These are phyloP conservation scores for Mastacembelus armatus DNA, from an alignment of 2,797 vertebrate genomes.

Conservation along the genomic window DNA sequence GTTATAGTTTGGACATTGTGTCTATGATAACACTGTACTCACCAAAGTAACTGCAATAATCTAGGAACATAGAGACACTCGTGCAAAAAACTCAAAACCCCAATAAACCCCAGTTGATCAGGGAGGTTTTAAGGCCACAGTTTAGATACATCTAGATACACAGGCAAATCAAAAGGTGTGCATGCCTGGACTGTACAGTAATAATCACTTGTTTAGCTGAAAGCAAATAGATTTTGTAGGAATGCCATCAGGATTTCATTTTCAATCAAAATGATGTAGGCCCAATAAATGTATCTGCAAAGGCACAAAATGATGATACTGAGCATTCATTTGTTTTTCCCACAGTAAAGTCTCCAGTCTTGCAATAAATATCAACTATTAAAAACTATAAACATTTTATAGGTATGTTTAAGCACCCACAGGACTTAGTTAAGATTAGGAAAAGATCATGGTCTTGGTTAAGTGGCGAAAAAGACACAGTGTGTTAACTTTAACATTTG, in stretches of 20 bases:
- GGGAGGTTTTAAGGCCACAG: neutral
- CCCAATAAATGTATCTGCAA: neutral
- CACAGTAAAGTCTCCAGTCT: neutral
- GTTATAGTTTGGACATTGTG: conserved; percentile 3
- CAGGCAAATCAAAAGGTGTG: neutral
- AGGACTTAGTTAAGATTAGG: neutral
- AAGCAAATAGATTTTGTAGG: neutral
- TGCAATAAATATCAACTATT: neutral
- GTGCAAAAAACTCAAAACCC: neutral
- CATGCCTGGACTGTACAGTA: too few species aligned
- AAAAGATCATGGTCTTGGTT: neutral
- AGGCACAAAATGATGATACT: neutral
- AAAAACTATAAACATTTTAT: neutral
- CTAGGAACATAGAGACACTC: neutral
- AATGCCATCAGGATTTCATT: neutral
- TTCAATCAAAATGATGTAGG: conserved; percentile 5
- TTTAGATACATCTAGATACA: conserved; percentile 2
- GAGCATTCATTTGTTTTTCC: neutral
- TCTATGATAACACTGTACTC: too few species aligned
- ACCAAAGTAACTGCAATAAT: conserved; percentile 8
- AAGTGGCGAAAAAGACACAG: neutral
- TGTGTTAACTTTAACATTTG: neutral
- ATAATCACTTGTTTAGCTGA: neutral
- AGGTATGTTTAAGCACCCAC: neutral
- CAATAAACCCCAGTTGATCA: neutral